Evolutionary conservation across 37 sponge, comb jelly and placozoan genomes (phyloP).

Genomic region (Diacarnus erythraeanus): DNA sequence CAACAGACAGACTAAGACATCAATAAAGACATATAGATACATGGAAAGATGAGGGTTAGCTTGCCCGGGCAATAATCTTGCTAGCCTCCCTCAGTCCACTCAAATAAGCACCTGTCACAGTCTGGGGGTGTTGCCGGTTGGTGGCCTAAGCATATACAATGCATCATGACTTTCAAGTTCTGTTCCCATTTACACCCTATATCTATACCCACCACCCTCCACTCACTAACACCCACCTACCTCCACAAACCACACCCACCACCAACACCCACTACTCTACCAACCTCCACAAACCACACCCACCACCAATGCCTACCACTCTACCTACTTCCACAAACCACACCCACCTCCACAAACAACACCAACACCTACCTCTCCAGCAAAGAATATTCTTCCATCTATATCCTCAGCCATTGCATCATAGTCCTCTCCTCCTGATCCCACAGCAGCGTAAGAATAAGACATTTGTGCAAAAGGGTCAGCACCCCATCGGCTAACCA

Average conservation of each 20-base stretch:
- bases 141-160: constrained; percentile 66
- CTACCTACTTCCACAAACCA: constrained; percentile 55
- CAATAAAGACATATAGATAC: not conserved
- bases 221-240: too few species aligned
- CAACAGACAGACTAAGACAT: not conserved
- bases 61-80: constrained; percentile 66
- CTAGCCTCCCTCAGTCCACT: constrained; percentile 88
- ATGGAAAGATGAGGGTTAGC: not conserved
- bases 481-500: constrained; percentile 75
- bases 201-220: too few species aligned
- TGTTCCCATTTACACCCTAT: too few species aligned
- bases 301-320: too few species aligned
- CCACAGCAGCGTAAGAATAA: constrained; percentile 82
- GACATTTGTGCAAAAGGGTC: constrained; percentile 81
- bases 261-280: too few species aligned
- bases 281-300: not conserved
- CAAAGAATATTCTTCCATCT: constrained; percentile 68
- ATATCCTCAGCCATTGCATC: constrained; percentile 73
- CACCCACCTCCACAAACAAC: constrained; percentile 52
- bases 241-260: not conserved
- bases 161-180: too few species aligned
- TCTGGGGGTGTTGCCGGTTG: constrained; percentile 85
- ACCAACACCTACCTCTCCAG: constrained; percentile 83
- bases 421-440: constrained; percentile 78
- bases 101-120: constrained; percentile 90